A percentile compares a stretch with the other conserved stretches of the same genome.
Conservation (phyloP, 2,797 vertebrate species). For the Nothura maculosa region DNA sequence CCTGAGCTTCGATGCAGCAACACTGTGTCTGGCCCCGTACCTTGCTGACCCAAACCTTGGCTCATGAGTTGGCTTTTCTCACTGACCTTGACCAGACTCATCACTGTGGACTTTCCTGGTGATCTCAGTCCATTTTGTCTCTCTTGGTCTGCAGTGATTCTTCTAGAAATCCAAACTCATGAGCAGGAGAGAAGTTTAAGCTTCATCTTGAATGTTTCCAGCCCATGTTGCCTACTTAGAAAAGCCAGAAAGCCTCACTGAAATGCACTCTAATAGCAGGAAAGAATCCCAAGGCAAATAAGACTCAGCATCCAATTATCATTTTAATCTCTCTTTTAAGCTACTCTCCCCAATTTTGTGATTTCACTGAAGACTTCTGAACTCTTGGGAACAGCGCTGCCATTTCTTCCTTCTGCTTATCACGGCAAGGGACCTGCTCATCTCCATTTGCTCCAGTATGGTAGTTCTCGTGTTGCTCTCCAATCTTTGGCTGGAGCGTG, state of each 20-base stretch:
- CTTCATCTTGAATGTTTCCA: not conserved
- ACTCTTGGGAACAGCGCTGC: not conserved
- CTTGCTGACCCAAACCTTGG: not conserved
- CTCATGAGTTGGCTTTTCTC: rapidly evolving
- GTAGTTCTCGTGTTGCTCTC: not conserved
- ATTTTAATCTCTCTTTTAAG: not conserved
- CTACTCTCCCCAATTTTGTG: not conserved
- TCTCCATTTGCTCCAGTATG: not conserved
- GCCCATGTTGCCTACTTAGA: rapidly evolving
- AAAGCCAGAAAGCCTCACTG: not conserved
- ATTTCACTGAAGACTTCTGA: not conserved
- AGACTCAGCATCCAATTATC: not conserved
- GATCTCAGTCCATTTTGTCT: not conserved
- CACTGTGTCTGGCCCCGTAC: rapidly evolving
- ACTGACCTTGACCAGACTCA: rapidly evolving
- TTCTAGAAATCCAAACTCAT: not conserved
- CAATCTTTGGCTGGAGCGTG: rapidly evolving
- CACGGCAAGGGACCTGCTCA: rapidly evolving
- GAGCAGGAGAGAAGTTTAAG: not conserved
- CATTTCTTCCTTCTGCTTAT: rapidly evolving
- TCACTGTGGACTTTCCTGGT: not conserved
- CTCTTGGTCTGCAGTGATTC: not conserved
- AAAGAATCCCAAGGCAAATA: not conserved
- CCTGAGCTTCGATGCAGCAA: no score
- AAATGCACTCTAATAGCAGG: not conserved